Percentiles rank a stretch among this genome's conserved stretches.
These are phyloP conservation scores for Athalia cordata DNA, from an alignment of 2,888 invertebrate genomes.

Conservation along the genomic window DNA sequence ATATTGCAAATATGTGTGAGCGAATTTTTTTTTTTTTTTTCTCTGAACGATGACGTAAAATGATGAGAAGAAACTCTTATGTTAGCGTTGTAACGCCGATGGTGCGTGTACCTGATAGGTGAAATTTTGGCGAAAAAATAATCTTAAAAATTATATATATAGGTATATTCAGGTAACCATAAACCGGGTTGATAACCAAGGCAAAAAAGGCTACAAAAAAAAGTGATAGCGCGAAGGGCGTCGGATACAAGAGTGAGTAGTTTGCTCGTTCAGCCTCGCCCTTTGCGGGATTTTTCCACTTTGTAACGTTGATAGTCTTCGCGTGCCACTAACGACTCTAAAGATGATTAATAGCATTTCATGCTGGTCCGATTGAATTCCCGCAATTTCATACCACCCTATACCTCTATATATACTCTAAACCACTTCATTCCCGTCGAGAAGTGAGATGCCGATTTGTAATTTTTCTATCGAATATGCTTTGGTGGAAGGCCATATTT, in stretches of 20 bases:
- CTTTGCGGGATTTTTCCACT: slow-evolving; percentile 33
- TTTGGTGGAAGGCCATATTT: slow-evolving; percentile 29
- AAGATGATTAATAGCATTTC: slow-evolving; percentile 26
- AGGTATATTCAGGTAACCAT: not conserved
- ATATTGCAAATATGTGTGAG: not conserved
- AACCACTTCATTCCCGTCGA: slow-evolving; percentile 32
- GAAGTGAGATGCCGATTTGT: slow-evolving; percentile 33
- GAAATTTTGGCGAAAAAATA: slow-evolving; percentile 1
- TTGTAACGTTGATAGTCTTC: slow-evolving; percentile 44
- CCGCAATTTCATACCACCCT: slow-evolving; percentile 24
- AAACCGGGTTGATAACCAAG: not conserved
- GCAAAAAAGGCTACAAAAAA: not conserved
- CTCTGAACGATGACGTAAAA: too few species aligned
- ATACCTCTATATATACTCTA: not conserved
- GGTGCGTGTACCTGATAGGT: not conserved
- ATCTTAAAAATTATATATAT: slow-evolving; percentile 14
- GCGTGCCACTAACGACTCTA: slow-evolving; percentile 42
- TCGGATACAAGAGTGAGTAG: slow-evolving; percentile 26
- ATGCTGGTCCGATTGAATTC: slow-evolving; percentile 24
- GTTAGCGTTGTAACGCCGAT: not conserved
- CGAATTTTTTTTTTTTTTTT: not conserved
- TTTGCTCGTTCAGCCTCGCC: slow-evolving; percentile 17
- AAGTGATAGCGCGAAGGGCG: not conserved
- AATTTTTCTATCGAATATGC: slow-evolving; percentile 24
- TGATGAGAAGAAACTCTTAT: not conserved